Evolutionary conservation across 2,888 invertebrate species (phyloP).

Genomic region (Anodontia alba): DNA sequence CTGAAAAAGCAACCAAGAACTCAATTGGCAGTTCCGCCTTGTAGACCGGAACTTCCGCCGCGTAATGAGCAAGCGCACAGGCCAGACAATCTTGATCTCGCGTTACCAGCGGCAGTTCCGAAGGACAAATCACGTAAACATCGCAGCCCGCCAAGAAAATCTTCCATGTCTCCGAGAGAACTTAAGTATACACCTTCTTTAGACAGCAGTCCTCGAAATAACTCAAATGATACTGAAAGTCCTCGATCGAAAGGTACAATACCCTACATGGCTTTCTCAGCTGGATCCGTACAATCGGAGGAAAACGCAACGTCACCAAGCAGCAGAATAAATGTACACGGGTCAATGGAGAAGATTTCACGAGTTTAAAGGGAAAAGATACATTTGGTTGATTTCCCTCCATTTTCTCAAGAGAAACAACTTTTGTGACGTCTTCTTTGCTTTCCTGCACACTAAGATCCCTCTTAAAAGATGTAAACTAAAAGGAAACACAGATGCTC

Average conservation of each 20-base stretch:
- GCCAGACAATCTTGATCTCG: constrained; percentile 39
- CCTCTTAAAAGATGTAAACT: no score
- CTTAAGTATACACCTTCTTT: constrained; percentile 27
- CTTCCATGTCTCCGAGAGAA: constrained; percentile 41
- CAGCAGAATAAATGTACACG: constrained; percentile 35
- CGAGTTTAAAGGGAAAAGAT: constrained; percentile 37
- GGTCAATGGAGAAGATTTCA: constrained; percentile 59
- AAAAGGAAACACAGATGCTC: no score
- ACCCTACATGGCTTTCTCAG: neutral
- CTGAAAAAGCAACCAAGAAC: constrained; percentile 59
- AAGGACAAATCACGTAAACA: constrained; percentile 48
- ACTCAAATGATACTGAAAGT: neutral
- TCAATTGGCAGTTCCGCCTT: constrained; percentile 60
- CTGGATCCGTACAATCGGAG: constrained; percentile 10
- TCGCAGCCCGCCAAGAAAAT: constrained; percentile 33
- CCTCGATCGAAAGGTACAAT: constrained; percentile 31
- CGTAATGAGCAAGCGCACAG: constrained; percentile 25
- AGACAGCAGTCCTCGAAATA: constrained; percentile 23
- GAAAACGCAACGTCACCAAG: constrained; percentile 20
- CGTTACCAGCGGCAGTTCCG: constrained; percentile 31
- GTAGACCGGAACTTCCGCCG: constrained; percentile 58
- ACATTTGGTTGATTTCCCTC: no score
- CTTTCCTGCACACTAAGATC: no score
- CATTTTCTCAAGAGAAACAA: no score
- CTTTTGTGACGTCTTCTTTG: no score